These are phyloP conservation scores for Heliocidaris erythrogramma DNA, from an alignment of 35 echinoderm and acorn worm species.

Conservation along the genomic window DNA sequence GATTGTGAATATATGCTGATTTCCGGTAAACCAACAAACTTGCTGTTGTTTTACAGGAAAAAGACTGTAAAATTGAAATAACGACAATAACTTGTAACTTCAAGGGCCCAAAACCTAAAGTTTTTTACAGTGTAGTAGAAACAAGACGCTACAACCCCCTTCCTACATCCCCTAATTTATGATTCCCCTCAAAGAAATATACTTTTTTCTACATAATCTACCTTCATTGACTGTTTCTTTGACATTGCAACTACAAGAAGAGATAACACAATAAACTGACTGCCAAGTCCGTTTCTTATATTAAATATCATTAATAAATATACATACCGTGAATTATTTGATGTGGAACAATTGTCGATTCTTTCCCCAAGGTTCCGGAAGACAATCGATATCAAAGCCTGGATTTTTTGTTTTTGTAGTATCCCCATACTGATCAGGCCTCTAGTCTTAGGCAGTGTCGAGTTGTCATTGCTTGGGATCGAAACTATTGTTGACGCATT, in stretches of 20 bases:
- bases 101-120: too few relatives aligned
- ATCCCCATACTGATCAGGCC: background rate
- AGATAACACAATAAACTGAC: background rate
- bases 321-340: background rate
- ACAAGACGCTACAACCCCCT: too few relatives aligned
- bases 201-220: too few relatives aligned
- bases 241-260: background rate
- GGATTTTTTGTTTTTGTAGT: background rate
- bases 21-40: too few relatives aligned
- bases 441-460: background rate
- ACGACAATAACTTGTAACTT: too few relatives aligned
- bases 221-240: too few relatives aligned
- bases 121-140: too few relatives aligned
- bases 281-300: background rate
- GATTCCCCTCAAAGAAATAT: too few relatives aligned
- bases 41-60: too few relatives aligned
- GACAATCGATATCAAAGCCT: slow-evolving; percentile 10
- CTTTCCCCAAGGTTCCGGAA: background rate
- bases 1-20: too few relatives aligned
- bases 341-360: background rate
- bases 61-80: too few relatives aligned
- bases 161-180: too few relatives aligned
- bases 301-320: background rate
- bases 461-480: background rate
- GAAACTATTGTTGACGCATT: background rate